Evolutionary conservation across 2,888 invertebrate species (phyloP).

Genomic region (Dusona sp.): DNA sequence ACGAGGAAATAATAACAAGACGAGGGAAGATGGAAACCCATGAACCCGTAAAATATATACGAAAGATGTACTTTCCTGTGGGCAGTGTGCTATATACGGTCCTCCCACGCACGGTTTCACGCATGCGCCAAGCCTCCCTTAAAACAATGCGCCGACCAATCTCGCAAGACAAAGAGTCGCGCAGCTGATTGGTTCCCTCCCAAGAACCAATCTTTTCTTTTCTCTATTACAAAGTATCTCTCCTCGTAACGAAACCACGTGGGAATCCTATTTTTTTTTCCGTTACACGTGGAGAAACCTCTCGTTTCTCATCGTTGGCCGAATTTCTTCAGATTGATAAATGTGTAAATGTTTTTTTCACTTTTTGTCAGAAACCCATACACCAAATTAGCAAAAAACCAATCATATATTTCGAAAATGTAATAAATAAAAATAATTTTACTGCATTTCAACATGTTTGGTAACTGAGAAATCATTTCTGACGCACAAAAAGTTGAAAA

Average conservation of each 20-base stretch:
- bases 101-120: constrained; percentile 80
- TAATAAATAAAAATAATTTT: too few relatives aligned
- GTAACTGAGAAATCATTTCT: too few relatives aligned
- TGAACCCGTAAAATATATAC: constrained; percentile 34
- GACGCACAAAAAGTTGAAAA: too few relatives aligned
- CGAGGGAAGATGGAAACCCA: not conserved
- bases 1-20: not conserved
- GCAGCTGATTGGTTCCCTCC: constrained; percentile 81
- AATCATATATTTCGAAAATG: too few relatives aligned
- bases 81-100: constrained; percentile 78
- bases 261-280: constrained; percentile 12
- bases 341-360: not conserved
- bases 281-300: not conserved
- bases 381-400: too few relatives aligned
- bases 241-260: constrained; percentile 8
- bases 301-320: not conserved
- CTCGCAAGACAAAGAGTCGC: constrained; percentile 83
- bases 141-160: constrained; percentile 84
- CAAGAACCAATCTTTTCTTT: constrained; percentile 80
- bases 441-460: too few relatives aligned
- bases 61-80: constrained; percentile 56
- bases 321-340: not conserved
- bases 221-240: constrained; percentile 5
- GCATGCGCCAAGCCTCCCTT: constrained; percentile 83
- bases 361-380: not conserved